phyloP scores from a whole-genome alignment of 1,140 invertebrate genomes.

The Tetragonula clypearis region DNA sequence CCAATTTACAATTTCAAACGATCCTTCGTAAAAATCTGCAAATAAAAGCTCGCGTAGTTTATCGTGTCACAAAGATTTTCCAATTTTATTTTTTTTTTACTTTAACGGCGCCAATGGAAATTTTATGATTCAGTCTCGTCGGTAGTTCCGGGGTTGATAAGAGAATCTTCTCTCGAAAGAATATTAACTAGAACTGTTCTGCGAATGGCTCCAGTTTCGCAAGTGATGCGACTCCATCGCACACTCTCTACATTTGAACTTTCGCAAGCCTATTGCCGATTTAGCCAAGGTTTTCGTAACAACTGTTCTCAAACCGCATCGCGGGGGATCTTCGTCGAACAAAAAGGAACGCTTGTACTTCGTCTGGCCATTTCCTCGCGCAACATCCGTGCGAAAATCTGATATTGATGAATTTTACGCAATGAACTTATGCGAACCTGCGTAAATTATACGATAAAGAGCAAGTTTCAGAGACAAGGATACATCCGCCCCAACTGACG shows the following conservation, averaged over 20 bases:
- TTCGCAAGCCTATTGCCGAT: not conserved
- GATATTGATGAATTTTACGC: slow-evolving; percentile 21
- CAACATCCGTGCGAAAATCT: slow-evolving; percentile 31
- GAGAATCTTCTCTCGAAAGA: too few species aligned
- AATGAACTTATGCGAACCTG: not conserved
- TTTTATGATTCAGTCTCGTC: too few species aligned
- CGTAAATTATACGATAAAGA: slow-evolving; percentile 16
- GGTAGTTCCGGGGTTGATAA: too few species aligned
- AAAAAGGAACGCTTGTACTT: slow-evolving; percentile 14
- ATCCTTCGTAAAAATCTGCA: too few species aligned
- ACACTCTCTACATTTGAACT: not conserved
- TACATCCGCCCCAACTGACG: not conserved
- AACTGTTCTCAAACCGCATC: not conserved
- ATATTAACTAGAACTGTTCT: too few species aligned
- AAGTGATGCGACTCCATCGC: not conserved
- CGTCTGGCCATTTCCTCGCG: slow-evolving; percentile 14
- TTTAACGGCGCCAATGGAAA: too few species aligned
- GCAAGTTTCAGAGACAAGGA: not conserved
- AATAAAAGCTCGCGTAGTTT: too few species aligned
- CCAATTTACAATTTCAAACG: too few species aligned
- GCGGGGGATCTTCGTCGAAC: not conserved
- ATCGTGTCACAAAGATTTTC: too few species aligned
- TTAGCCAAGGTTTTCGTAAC: not conserved
- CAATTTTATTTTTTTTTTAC: too few species aligned
- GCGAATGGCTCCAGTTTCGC: not conserved